Evolutionary conservation across 2,888 invertebrate species (phyloP).

Genomic region (Aproaerema taeniolella): DNA sequence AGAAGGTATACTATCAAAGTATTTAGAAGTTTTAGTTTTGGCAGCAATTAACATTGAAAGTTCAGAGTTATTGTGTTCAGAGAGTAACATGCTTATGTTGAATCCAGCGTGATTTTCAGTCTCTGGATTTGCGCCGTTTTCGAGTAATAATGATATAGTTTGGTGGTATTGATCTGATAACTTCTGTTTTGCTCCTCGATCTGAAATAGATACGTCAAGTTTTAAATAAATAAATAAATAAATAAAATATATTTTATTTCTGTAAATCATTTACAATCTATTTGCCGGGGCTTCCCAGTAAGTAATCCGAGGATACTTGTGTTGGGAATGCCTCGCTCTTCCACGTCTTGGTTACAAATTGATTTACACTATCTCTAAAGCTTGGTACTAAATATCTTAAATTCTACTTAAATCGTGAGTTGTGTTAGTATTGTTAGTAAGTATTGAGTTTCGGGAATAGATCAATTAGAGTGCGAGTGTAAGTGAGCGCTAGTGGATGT

Average conservation of each 20-base stretch:
- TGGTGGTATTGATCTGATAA: conserved; percentile 39
- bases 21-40: conserved; percentile 35
- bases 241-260: neutral
- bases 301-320: too few relatives aligned
- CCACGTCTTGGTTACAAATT: too few relatives aligned
- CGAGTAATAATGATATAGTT: conserved; percentile 56
- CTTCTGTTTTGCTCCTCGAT: conserved; percentile 40
- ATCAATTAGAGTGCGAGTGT: too few relatives aligned
- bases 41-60: conserved; percentile 27
- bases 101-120: conserved; percentile 60
- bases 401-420: too few relatives aligned
- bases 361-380: too few relatives aligned
- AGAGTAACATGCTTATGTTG: conserved; percentile 56
- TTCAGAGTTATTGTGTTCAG: conserved; percentile 47
- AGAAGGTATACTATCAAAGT: conserved; percentile 15
- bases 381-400: too few relatives aligned
- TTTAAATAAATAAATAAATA: neutral
- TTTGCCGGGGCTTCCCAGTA: too few relatives aligned
- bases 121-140: conserved; percentile 57
- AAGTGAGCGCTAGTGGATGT: too few relatives aligned
- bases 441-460: too few relatives aligned
- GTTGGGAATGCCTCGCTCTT: too few relatives aligned
- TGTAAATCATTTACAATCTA: too few relatives aligned
- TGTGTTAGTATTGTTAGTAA: too few relatives aligned
- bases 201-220: conserved; percentile 30